Conservation (phyloP, 2,113 vertebrate genomes). For the Nestor notabilis region DNA sequence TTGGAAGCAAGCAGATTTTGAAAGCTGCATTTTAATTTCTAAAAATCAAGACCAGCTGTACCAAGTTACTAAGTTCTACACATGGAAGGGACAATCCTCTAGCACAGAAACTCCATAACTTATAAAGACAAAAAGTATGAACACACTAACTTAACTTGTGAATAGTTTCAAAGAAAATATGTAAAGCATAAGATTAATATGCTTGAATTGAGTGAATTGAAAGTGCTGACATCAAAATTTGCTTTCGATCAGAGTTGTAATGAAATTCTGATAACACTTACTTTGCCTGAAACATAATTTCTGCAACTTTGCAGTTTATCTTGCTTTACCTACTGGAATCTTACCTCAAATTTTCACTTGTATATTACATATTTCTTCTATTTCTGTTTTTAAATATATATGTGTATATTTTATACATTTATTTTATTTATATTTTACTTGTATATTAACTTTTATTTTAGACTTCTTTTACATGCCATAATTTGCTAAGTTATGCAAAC, state of each 20-base stretch:
- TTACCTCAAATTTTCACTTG: not conserved
- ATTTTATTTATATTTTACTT: not conserved
- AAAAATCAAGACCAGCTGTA: not conserved
- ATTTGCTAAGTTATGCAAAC: not conserved
- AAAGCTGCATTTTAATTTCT: not conserved
- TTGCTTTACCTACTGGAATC: not conserved
- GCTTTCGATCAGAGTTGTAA: not conserved
- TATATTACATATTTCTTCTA: not conserved
- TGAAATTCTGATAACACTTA: not conserved
- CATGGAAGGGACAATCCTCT: not conserved
- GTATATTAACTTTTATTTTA: not conserved
- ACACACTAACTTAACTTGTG: not conserved
- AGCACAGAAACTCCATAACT: not conserved
- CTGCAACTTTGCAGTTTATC: not conserved
- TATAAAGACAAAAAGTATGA: not conserved
- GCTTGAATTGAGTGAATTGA: not conserved
- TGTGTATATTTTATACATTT: not conserved
- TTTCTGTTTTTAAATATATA: not conserved
- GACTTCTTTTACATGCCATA: not conserved
- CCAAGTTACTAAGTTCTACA: not conserved
- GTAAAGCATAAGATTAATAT: not conserved
- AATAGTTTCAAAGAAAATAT: not conserved
- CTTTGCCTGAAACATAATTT: not conserved
- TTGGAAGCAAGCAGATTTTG: not conserved
- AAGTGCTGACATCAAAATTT: not conserved